Conservation (phyloP, 35 echinoderm and acorn worm species). For the Apostichopus californicus region DNA sequence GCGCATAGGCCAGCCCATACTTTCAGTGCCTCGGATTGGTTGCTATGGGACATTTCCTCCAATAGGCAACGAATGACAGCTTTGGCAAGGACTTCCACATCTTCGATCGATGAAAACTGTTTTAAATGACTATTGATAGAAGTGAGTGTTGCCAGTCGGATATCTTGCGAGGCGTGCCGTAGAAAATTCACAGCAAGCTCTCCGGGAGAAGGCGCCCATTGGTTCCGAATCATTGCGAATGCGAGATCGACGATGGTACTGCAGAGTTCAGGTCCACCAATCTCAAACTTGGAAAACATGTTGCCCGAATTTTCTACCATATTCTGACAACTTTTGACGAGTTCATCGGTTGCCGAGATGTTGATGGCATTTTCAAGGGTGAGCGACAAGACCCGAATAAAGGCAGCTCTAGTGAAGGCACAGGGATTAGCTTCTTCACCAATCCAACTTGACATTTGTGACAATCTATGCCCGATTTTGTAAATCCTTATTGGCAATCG, state of each 20-base stretch:
- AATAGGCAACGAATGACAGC: background rate
- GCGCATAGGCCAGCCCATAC: background rate
- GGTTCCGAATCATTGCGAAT: background rate
- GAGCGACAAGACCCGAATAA: constrained; percentile 49
- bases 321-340: background rate
- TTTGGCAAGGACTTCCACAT: background rate
- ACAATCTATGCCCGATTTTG: background rate
- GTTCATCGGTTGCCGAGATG: background rate
- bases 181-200: background rate
- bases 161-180: background rate
- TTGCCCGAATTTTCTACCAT: background rate
- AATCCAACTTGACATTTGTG: constrained; percentile 55
- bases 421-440: constrained; percentile 65
- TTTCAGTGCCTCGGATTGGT: background rate
- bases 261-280: constrained; percentile 13
- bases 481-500: background rate
- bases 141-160: background rate
- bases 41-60: background rate
- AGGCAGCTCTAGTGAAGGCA: constrained; percentile 65
- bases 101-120: background rate
- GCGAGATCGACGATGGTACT: background rate
- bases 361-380: background rate
- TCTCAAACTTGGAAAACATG: background rate
- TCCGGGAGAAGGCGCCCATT: background rate
- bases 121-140: background rate